Percentiles rank a stretch among this genome's conserved stretches.
These are phyloP conservation scores for Meteorus cinctellus DNA, from an alignment of 2,888 invertebrate genomes.

Conservation along the genomic window DNA sequence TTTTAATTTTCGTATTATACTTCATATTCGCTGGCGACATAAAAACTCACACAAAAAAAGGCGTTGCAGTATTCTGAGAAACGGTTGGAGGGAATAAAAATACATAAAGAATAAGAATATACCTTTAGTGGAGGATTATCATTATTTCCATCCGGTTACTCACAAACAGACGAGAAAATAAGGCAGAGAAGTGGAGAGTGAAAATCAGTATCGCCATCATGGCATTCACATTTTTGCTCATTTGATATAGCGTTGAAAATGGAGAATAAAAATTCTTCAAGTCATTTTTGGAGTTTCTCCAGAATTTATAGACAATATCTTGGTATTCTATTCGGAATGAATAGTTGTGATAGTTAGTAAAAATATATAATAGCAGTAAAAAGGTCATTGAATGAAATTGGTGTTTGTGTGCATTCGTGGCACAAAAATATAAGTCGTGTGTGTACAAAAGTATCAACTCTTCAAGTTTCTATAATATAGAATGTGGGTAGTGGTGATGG, in stretches of 20 bases:
- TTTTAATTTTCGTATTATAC: not conserved
- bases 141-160: constrained; percentile 14
- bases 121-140: constrained; percentile 3
- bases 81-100: constrained; percentile 1
- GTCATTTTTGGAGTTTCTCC: constrained; percentile 21
- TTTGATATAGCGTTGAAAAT: not conserved
- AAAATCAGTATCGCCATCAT: not conserved
- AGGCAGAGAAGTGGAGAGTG: not conserved
- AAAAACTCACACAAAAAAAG: not conserved
- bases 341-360: not conserved
- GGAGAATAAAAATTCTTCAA: constrained; percentile 12
- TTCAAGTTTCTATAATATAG: constrained; percentile 19
- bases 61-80: not conserved
- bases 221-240: not conserved
- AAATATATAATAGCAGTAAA: not conserved
- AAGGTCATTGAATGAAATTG: not conserved
- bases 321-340: not conserved
- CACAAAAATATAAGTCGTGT: not conserved
- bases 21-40: not conserved
- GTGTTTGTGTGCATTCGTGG: not conserved
- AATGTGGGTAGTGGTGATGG: not conserved
- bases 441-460: constrained; percentile 26
- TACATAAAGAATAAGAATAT: constrained; percentile 5
- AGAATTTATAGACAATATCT: not conserved
- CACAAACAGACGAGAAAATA: constrained; percentile 4